Evolutionary conservation across 2,113 vertebrate genomes (phyloP).

Genomic region (Cyrtonyx montezumae): DNA sequence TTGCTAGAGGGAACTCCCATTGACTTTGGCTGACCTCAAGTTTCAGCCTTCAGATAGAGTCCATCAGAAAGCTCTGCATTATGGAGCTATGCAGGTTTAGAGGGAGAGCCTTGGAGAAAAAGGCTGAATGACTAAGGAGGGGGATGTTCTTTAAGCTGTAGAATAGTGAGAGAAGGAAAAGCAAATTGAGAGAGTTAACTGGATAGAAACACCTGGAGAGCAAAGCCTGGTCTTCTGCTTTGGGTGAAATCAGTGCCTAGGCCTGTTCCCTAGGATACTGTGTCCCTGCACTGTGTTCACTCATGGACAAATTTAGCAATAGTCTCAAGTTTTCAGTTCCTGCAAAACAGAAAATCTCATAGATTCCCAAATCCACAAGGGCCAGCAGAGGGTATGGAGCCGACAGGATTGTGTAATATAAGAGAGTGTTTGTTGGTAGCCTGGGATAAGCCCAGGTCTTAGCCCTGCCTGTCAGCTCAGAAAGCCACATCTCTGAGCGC

Average conservation of each 20-base stretch:
- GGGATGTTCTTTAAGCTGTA: rapidly evolving
- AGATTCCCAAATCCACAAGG: not conserved
- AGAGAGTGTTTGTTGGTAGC: not conserved
- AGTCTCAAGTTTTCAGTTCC: conserved; percentile 19
- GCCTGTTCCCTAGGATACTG: not conserved
- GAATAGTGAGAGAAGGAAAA: not conserved
- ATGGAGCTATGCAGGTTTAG: not conserved
- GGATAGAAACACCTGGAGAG: not conserved
- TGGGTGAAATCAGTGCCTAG: not conserved
- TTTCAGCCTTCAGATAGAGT: not conserved
- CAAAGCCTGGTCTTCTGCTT: not conserved
- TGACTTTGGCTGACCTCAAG: conserved; percentile 6
- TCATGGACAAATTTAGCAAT: not conserved
- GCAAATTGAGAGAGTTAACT: not conserved
- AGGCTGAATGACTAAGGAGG: not conserved
- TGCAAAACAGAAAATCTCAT: not conserved
- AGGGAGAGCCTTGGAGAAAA: not conserved
- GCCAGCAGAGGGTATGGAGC: not conserved
- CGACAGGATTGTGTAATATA: not conserved
- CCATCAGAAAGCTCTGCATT: not conserved
- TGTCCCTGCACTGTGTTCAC: not conserved
- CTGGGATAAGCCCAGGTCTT: not conserved
- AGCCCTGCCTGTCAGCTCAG: not conserved
- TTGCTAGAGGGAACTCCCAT: not conserved
- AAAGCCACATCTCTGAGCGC: not conserved